Conservation (phyloP, 1,140 invertebrate species). For the Diorhabda carinulata region DNA sequence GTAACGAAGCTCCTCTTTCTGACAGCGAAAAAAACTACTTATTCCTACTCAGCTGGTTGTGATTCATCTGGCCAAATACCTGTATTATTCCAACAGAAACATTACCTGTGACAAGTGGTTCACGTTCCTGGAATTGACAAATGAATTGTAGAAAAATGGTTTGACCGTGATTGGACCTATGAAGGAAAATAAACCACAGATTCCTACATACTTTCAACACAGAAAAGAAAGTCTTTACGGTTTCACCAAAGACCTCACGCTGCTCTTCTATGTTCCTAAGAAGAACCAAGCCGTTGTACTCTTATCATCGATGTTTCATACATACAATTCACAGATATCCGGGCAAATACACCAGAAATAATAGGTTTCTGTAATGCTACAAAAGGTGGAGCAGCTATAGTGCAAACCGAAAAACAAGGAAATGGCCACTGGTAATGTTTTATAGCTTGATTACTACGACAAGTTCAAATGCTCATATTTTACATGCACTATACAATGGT, state of each 20-base stretch:
- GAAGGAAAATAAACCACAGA: constrained; percentile 40
- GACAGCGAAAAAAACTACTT: too few species aligned
- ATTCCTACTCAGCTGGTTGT: neutral
- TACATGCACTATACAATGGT: neutral
- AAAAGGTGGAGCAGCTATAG: constrained; percentile 45
- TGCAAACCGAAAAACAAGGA: neutral
- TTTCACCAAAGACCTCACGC: constrained; percentile 27
- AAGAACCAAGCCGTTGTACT: constrained; percentile 35
- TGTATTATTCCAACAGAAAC: constrained; percentile 37
- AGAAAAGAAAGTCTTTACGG: constrained; percentile 26
- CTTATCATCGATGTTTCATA: constrained; percentile 22
- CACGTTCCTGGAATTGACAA: constrained; percentile 34
- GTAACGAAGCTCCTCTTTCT: too few species aligned
- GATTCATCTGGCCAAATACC: constrained; percentile 16
- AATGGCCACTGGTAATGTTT: constrained; percentile 18
- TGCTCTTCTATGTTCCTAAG: constrained; percentile 35
- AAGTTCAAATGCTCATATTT: constrained; percentile 2
- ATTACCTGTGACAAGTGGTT: constrained; percentile 39
- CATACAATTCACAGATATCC: constrained; percentile 18
- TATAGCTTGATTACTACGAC: constrained; percentile 8
- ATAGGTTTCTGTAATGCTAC: constrained; percentile 40
- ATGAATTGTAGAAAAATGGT: constrained; percentile 27
- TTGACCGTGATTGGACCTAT: constrained; percentile 30
- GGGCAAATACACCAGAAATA: constrained; percentile 41
- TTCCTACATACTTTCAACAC: constrained; percentile 22